These are phyloP conservation scores for Pithys albifrons DNA, from an alignment of 2,113 vertebrate species.

Conservation along the genomic window DNA sequence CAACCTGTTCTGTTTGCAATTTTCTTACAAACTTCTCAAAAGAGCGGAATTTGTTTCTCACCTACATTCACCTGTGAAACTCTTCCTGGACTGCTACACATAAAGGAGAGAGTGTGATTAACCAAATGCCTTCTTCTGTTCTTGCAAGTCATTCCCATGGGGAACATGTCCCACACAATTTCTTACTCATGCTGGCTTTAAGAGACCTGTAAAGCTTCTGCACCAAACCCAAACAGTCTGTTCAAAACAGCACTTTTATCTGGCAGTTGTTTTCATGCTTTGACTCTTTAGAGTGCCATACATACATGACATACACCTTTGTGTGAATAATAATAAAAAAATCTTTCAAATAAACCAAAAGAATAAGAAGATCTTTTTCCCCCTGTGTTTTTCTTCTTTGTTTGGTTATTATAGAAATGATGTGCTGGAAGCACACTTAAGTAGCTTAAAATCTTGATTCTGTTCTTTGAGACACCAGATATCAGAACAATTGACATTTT, in stretches of 20 bases:
- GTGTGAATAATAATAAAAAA: neutral
- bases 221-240: neutral
- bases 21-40: neutral
- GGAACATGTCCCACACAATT: neutral
- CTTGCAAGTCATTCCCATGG: neutral
- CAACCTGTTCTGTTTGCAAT: neutral
- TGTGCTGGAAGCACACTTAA: neutral
- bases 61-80: neutral
- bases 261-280: neutral
- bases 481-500: conserved; percentile 34
- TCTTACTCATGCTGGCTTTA: neutral
- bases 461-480: neutral
- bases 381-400: neutral
- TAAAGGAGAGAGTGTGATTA: neutral
- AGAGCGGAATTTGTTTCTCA: neutral
- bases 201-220: neutral
- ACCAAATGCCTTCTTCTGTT: neutral
- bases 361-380: neutral
- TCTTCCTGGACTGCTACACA: neutral
- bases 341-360: neutral
- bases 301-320: neutral
- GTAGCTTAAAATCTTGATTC: neutral
- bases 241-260: neutral
- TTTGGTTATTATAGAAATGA: neutral
- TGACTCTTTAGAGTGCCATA: neutral